Base-by-base conservation (phyloP, 2,113 vertebrate species). In the Sitta europaea region DNA sequence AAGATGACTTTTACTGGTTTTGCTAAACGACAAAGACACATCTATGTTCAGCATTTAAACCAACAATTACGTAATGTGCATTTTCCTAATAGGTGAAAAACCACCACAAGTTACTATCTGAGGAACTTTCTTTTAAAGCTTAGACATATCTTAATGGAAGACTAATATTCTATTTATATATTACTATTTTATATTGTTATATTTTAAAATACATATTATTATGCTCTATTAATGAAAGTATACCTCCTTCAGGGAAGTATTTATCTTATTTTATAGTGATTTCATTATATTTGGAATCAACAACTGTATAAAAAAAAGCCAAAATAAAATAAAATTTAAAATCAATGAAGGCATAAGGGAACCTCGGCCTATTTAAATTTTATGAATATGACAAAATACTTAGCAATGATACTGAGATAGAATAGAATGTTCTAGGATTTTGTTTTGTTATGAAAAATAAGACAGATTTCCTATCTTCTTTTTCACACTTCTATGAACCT, bases 321-420 rank as follows among this genome's bases (percentile, higher is more conserved):
- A 72, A 45, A 43, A 53, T 33, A 55, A n/a, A 50, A 38, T 38
- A 54, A 50, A 35, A 40, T 14, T 31, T 27, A 97, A 97, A 97
- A 91, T 77, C 97, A 98, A 97, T 93, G 96, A 97, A 98, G 97
- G 87, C 97, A 97, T 98, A 98, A 98, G 98, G 95, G 98, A 98
- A 98, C 94, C 97, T 98, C 90, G 90, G 97, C 97, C 96, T 98
- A 97, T 95, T 97, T 96, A 97, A 97, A 98, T 95, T 98, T 94
- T 33, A 91, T 65, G 92, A 96, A 98, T 88, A 92, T 94, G 84
- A 95, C 94, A 98, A 98, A 97, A 93, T 94, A 98, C 92, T 98
- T 97, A 98, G 91, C 95, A 97, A 76, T 79, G 57, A 89, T 70
- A 66, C n/a, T 72, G 70, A 95, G 68, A 67, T 51, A 98, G 97